A percentile compares a stretch with the other conserved stretches of the same genome.
These are phyloP conservation scores for Manis javanica DNA, from an alignment of 2,797 vertebrate genomes.

Conservation along the genomic window DNA sequence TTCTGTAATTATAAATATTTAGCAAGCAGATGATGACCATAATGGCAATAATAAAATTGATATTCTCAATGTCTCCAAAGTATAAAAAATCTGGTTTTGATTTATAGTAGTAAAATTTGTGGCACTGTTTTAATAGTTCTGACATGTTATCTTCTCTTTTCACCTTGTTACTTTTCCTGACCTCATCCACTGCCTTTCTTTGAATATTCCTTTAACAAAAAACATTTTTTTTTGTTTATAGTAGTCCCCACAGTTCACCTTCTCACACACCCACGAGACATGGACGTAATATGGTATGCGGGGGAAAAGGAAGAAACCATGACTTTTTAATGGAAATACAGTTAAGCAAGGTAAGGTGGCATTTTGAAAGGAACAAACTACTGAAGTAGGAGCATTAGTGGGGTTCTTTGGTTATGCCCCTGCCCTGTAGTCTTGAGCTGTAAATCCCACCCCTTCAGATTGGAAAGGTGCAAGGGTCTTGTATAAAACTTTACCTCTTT, in stretches of 20 bases:
- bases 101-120: background rate
- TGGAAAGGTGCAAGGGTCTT: background rate
- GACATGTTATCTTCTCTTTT: background rate
- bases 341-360: slow-evolving; percentile 93
- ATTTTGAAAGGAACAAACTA: background rate
- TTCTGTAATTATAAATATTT: background rate
- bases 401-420: background rate
- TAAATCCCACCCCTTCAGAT: background rate
- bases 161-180: slow-evolving; percentile 17
- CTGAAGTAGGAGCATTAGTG: background rate
- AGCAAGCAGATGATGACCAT: background rate
- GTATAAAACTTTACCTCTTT: background rate
- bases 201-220: background rate
- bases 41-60: background rate
- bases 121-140: background rate
- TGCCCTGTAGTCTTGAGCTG: background rate
- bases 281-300: slow-evolving; percentile 86
- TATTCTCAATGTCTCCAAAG: background rate
- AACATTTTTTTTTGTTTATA: slow-evolving; percentile 49
- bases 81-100: background rate
- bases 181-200: background rate
- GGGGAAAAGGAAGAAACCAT: slow-evolving; percentile 95
- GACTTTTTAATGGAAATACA: slow-evolving; percentile 99
- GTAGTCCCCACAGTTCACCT: slow-evolving; percentile 95
- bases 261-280: slow-evolving; percentile 95